phyloP scores from a whole-genome alignment of 2,888 invertebrate species.

The Entomobrya multifasciata region DNA sequence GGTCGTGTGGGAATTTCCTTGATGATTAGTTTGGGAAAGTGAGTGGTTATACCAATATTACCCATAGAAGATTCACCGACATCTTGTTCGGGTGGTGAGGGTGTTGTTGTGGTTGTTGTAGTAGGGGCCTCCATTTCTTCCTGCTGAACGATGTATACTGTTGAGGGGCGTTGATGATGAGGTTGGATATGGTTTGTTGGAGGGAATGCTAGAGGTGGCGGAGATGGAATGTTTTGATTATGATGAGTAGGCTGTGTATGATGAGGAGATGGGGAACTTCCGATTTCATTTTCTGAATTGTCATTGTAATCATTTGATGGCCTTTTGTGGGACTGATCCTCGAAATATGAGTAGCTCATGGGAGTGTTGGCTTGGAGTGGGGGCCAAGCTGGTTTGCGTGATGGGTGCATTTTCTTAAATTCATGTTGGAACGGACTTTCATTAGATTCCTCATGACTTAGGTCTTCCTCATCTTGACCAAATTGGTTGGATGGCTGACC shows the following conservation, averaged over 20 bases:
- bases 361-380: slow-evolving; percentile 47
- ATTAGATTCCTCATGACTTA: slow-evolving; percentile 56
- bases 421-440: slow-evolving; percentile 65
- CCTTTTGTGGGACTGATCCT: slow-evolving; percentile 39
- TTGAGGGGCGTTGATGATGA: slow-evolving; percentile 75
- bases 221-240: neutral
- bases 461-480: slow-evolving; percentile 54
- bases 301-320: neutral
- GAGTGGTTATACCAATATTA: slow-evolving; percentile 45
- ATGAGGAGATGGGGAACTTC: slow-evolving; percentile 39
- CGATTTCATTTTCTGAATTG: slow-evolving; percentile 54
- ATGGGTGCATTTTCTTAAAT: slow-evolving; percentile 38
- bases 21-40: slow-evolving; percentile 74
- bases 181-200: slow-evolving; percentile 75
- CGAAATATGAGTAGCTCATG: slow-evolving; percentile 65
- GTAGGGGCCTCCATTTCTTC: slow-evolving; percentile 72
- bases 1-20: slow-evolving; percentile 76
- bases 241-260: neutral
- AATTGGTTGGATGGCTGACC: slow-evolving; percentile 67
- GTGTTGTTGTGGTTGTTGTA: slow-evolving; percentile 47
- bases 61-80: slow-evolving; percentile 29
- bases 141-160: slow-evolving; percentile 77
- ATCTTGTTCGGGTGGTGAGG: slow-evolving; percentile 43
- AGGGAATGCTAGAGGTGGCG: slow-evolving; percentile 55
- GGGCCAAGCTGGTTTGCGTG: slow-evolving; percentile 60